phyloP scores from a whole-genome alignment of 2,888 invertebrate species.

The Podotricha telesiphe region DNA sequence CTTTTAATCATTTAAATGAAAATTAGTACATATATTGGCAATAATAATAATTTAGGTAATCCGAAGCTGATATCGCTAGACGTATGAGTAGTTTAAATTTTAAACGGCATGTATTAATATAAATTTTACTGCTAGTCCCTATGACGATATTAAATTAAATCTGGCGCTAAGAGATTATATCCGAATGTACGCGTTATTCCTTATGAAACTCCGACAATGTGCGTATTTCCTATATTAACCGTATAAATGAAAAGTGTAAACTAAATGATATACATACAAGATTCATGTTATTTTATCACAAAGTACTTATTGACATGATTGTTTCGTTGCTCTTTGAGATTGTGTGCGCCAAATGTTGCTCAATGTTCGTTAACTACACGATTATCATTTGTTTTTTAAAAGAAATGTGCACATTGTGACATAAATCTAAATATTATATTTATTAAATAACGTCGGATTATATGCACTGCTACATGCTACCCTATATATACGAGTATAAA shows the following conservation, averaged over 20 bases:
- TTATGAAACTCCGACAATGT: constrained; percentile 62
- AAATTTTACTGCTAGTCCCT: constrained; percentile 8
- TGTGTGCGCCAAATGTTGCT: constrained; percentile 71
- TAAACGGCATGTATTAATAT: not conserved
- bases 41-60: constrained; percentile 21
- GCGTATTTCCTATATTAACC: constrained; percentile 67
- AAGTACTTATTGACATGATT: constrained; percentile 56
- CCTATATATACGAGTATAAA: not conserved
- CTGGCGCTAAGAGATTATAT: constrained; percentile 34
- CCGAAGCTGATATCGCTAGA: not conserved
- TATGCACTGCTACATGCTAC: constrained; percentile 8
- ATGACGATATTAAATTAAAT: not conserved
- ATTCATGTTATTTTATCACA: constrained; percentile 52
- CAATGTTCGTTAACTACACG: constrained; percentile 57
- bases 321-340: constrained; percentile 35
- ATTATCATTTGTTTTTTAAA: constrained; percentile 52
- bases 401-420: constrained; percentile 76
- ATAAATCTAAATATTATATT: constrained; percentile 41
- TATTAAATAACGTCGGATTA: constrained; percentile 10
- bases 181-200: constrained; percentile 56
- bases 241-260: constrained; percentile 36
- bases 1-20: not conserved
- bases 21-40: not conserved
- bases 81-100: not conserved
- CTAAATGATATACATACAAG: constrained; percentile 32